Evolutionary conservation across 64 coral and sea anemone genomes (phyloP).

Genomic region (Montipora cactus): DNA sequence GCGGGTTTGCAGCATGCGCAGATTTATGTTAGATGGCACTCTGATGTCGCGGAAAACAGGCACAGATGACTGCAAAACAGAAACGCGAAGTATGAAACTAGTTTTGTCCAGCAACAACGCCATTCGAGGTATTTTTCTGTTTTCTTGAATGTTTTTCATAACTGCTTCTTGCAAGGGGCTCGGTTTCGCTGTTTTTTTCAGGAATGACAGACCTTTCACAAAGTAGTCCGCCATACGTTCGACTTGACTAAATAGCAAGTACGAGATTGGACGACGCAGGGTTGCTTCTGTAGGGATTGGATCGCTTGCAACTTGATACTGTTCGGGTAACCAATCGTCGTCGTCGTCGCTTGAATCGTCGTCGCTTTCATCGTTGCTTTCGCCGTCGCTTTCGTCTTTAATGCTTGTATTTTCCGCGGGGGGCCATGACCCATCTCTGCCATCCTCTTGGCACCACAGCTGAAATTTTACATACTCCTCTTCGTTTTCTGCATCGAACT

Average conservation of each 20-base stretch:
- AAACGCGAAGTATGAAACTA: slow-evolving; percentile 7
- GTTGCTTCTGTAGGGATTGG: neutral
- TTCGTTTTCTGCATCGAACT: slow-evolving; percentile 37
- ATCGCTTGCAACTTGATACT: neutral
- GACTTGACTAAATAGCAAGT: neutral
- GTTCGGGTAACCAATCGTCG: neutral
- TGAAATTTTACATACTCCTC: neutral
- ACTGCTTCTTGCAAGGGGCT: slow-evolving; percentile 14
- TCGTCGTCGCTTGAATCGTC: neutral
- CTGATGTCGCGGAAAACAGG: slow-evolving; percentile 21
- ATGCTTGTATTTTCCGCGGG: neutral
- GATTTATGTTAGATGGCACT: slow-evolving; percentile 26
- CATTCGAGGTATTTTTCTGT: neutral
- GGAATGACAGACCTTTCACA: neutral
- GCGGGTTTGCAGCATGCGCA: slow-evolving; percentile 21
- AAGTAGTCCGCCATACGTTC: neutral
- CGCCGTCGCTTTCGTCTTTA: neutral
- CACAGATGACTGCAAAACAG: slow-evolving; percentile 24
- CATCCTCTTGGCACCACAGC: slow-evolving; percentile 20
- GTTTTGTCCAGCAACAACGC: neutral
- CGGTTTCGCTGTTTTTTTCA: neutral
- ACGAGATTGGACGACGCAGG: neutral
- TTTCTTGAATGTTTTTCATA: slow-evolving; percentile 6
- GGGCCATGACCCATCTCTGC: neutral
- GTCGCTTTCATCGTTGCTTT: neutral